Percentiles rank a stretch among this genome's conserved stretches.
Conservation (phyloP, 2,113 vertebrate species). For the Nestor notabilis region DNA sequence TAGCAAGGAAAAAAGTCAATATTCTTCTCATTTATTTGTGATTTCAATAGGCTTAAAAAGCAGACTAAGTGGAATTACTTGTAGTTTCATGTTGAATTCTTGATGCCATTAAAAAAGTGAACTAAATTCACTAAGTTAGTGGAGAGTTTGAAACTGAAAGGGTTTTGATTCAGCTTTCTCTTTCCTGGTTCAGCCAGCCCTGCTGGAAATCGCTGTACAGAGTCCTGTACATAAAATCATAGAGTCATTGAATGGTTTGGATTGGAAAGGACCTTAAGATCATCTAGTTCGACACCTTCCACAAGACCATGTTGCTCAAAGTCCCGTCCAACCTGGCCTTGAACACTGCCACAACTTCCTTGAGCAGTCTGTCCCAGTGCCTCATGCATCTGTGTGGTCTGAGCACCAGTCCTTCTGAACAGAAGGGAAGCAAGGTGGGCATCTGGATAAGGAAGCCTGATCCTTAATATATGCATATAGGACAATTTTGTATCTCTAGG, state of each 20-base stretch:
- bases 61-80: background rate
- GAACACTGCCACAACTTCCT: background rate
- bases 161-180: background rate
- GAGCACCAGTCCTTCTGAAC: background rate
- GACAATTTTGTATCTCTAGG: background rate
- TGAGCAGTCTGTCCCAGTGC: background rate
- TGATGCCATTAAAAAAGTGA: background rate
- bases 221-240: background rate
- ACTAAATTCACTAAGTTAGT: background rate
- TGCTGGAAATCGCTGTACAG: background rate
- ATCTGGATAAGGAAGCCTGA: background rate
- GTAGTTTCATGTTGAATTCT: background rate
- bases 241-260: background rate
- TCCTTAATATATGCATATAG: background rate
- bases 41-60: background rate
- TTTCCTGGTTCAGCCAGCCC: background rate
- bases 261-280: background rate
- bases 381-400: background rate
- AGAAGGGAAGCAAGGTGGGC: background rate
- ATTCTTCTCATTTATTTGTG: background rate
- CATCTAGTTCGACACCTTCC: background rate
- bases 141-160: background rate
- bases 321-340: background rate
- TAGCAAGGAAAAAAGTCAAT: background rate
- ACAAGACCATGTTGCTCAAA: background rate